Evolutionary conservation across 2,888 invertebrate genomes (phyloP).

Genomic region (Morpho helenor): DNA sequence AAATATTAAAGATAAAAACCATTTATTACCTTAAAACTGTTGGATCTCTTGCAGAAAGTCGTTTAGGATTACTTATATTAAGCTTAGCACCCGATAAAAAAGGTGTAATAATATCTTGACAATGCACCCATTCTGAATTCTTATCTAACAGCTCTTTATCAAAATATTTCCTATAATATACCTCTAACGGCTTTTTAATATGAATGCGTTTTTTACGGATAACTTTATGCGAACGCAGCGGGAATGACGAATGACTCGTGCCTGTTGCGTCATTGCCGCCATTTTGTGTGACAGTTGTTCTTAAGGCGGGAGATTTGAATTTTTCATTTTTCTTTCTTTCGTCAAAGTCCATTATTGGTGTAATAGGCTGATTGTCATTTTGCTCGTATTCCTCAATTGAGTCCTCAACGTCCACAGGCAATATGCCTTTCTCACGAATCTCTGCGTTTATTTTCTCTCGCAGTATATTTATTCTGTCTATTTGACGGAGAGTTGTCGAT

Average conservation of each 20-base stretch:
- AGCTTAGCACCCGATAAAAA: slow-evolving; percentile 37
- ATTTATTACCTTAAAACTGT: slow-evolving; percentile 34
- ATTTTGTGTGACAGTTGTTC: slow-evolving; percentile 11
- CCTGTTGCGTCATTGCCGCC: not conserved
- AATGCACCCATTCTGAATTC: slow-evolving; percentile 36
- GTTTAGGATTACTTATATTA: slow-evolving; percentile 23
- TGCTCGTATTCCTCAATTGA: slow-evolving; percentile 11
- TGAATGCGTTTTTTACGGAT: slow-evolving; percentile 12
- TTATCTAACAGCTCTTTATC: slow-evolving; percentile 19
- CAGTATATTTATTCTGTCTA: slow-evolving; percentile 19
- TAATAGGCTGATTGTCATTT: slow-evolving; percentile 19
- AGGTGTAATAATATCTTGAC: slow-evolving; percentile 42
- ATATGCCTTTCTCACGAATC: slow-evolving; percentile 3
- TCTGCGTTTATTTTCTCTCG: slow-evolving; percentile 16
- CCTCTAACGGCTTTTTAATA: slow-evolving; percentile 26
- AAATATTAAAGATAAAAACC: not conserved
- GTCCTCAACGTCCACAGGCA: slow-evolving; percentile 1
- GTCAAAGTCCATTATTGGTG: slow-evolving; percentile 14
- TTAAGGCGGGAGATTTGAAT: slow-evolving; percentile 1
- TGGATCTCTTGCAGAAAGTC: slow-evolving; percentile 16
- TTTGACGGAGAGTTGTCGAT: slow-evolving; percentile 12
- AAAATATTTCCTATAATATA: slow-evolving; percentile 30
- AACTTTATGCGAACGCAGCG: slow-evolving; percentile 2
- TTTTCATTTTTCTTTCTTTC: slow-evolving; percentile 6
- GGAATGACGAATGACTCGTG: slow-evolving; percentile 1